Evolutionary conservation across 1,140 invertebrate genomes (phyloP).

Genomic region (Drosophila bocki): DNA sequence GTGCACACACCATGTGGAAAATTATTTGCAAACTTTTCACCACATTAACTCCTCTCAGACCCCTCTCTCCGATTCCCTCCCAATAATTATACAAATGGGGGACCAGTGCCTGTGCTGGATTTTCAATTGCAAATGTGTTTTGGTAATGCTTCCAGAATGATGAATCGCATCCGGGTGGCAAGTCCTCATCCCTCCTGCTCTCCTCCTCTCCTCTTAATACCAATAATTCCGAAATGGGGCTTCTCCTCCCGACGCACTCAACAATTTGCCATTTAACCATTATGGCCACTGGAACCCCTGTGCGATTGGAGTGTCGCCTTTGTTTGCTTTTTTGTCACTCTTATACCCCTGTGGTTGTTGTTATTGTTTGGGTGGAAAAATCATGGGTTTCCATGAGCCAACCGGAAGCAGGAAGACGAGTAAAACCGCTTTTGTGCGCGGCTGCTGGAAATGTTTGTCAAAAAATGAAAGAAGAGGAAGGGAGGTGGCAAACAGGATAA

Average conservation of each 20-base stretch:
- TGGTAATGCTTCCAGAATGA: constrained; percentile 30
- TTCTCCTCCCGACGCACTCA: constrained; percentile 8
- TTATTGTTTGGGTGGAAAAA: constrained; percentile 14
- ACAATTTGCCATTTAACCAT: constrained; percentile 42
- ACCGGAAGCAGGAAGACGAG: constrained; percentile 25
- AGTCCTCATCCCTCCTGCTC: not conserved
- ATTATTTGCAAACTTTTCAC: not conserved
- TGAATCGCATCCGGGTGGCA: constrained; percentile 24
- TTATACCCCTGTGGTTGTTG: not conserved
- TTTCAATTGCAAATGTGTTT: constrained; percentile 18
- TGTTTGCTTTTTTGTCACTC: constrained; percentile 27
- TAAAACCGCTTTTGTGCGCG: constrained; percentile 44
- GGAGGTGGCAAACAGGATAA: not conserved
- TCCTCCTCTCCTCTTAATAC: not conserved
- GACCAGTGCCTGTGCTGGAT: not conserved
- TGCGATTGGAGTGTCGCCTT: constrained; percentile 3
- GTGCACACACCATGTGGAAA: constrained; percentile 12
- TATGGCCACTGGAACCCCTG: constrained; percentile 1
- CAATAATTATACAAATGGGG: constrained; percentile 32
- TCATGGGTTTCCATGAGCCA: constrained; percentile 39
- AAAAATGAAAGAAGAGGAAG: not conserved
- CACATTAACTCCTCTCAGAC: not conserved
- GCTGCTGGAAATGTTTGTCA: constrained; percentile 50
- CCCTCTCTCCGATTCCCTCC: not conserved
- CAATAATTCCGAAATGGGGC: constrained; percentile 6